These are phyloP conservation scores for Cossypha dichroa DNA, from an alignment of 2,797 vertebrate species.

Conservation along the genomic window DNA sequence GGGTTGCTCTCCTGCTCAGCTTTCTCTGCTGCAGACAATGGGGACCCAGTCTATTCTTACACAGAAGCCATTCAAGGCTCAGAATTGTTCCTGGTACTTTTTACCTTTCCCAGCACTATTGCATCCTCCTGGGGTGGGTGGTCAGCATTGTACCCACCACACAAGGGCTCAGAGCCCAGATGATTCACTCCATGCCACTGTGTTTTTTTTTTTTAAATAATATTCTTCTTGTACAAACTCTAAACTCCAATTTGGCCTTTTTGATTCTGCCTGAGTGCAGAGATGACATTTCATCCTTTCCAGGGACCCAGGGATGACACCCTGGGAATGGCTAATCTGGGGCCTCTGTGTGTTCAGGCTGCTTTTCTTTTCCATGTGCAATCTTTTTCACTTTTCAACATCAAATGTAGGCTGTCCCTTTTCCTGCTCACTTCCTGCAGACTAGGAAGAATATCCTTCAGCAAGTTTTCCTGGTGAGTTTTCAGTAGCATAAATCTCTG, in stretches of 20 bases:
- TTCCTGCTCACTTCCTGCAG: neutral
- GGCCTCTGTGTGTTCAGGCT: neutral
- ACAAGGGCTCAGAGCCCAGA: neutral
- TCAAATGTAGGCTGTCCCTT: rapidly evolving
- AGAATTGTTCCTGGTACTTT: neutral
- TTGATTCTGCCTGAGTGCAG: neutral
- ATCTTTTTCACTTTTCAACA: neutral
- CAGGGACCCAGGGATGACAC: neutral
- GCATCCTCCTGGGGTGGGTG: neutral
- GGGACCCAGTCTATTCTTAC: neutral
- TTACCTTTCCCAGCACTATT: slow-evolving; percentile 6
- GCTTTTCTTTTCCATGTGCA: neutral
- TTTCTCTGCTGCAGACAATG: slow-evolving; percentile 12
- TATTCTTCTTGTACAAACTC: neutral
- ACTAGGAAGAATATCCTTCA: neutral
- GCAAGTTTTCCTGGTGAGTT: neutral
- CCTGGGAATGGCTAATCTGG: neutral
- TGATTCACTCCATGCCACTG: neutral
- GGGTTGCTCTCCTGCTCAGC: neutral
- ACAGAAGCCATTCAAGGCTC: neutral
- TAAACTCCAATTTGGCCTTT: neutral
- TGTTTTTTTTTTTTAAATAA: neutral
- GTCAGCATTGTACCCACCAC: neutral
- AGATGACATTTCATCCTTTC: neutral
- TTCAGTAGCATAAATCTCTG: neutral